Evolutionary conservation across 2,797 vertebrate species (phyloP).

Genomic region (Zonotrichia albicollis): DNA sequence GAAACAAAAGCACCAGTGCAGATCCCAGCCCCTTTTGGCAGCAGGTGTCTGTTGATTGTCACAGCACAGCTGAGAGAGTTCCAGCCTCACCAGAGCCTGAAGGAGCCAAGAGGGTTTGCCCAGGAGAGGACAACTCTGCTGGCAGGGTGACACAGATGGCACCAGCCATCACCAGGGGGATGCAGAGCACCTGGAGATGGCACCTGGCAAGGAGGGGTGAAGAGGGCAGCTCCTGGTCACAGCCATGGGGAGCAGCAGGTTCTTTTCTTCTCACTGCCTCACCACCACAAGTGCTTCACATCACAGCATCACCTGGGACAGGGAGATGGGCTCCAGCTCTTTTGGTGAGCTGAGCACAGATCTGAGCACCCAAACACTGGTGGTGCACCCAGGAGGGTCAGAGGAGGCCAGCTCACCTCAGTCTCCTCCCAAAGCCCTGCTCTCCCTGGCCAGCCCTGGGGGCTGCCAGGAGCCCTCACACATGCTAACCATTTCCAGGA

Average conservation of each 20-base stretch:
- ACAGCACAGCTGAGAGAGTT: neutral
- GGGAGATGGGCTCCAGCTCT: accelerated
- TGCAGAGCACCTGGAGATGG: accelerated
- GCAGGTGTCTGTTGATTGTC: neutral
- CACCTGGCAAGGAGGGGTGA: neutral
- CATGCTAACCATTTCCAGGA: conserved; percentile 22
- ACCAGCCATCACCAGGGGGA: accelerated
- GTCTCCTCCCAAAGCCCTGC: neutral
- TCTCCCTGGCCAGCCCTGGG: neutral
- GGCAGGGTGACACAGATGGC: accelerated
- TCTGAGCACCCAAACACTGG: neutral
- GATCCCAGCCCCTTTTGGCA: neutral
- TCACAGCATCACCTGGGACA: neutral
- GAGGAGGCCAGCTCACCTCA: neutral
- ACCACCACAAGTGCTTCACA: neutral
- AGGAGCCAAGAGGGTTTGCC: accelerated
- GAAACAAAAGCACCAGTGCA: neutral
- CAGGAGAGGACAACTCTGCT: neutral
- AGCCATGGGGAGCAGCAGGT: accelerated
- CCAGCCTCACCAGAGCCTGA: accelerated
- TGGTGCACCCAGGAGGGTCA: neutral
- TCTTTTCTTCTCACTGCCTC: neutral
- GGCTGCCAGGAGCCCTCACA: neutral
- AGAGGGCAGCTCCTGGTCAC: neutral
- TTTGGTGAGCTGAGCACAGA: neutral